phyloP scores from a whole-genome alignment of 2,797 vertebrate genomes.

The Pteropus rufus region DNA sequence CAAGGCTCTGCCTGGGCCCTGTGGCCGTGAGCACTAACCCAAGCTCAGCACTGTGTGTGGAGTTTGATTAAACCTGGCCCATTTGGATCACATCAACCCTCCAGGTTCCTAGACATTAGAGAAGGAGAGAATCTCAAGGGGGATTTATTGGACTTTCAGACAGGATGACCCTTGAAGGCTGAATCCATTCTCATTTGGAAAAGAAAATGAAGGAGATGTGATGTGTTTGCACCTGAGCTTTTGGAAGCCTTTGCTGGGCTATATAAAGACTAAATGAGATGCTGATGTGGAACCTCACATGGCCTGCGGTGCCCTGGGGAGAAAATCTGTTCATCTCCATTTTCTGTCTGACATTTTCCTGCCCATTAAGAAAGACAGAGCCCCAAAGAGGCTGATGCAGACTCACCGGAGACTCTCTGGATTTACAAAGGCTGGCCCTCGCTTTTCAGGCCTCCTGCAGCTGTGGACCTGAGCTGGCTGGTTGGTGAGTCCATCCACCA shows the following conservation, averaged over 20 bases:
- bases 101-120: not conserved
- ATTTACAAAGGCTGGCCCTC: not conserved
- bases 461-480: not conserved
- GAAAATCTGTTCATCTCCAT: not conserved
- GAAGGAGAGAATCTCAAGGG: not conserved
- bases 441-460: not conserved
- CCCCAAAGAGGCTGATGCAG: not conserved
- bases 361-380: not conserved
- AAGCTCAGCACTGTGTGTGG: no score
- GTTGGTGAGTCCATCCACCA: rapidly evolving
- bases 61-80: not conserved
- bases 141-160: not conserved
- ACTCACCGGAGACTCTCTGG: not conserved
- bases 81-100: not conserved
- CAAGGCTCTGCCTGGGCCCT: not conserved
- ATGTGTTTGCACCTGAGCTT: not conserved
- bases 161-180: not conserved
- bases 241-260: not conserved
- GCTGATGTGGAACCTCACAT: not conserved
- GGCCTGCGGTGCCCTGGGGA: not conserved
- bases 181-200: not conserved
- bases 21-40: not conserved
- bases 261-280: not conserved
- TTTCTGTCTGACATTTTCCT: no score
- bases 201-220: not conserved